phyloP scores from a whole-genome alignment of 92 coral and sea anemone species.

The Ricordea florida region DNA sequence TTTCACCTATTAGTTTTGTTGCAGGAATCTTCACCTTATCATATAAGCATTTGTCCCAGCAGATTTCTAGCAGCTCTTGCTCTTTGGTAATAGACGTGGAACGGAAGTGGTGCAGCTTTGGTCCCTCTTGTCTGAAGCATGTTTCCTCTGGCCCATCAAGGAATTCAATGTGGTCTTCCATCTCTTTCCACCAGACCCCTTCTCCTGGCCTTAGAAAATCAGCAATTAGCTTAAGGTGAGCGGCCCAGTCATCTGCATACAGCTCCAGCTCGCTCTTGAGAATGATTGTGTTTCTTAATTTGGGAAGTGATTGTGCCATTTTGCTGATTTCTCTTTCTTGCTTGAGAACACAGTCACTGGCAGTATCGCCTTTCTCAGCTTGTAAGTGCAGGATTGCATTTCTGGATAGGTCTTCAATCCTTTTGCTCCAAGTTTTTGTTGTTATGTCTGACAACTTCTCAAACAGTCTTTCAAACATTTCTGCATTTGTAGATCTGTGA shows the following conservation, averaged over 20 bases:
- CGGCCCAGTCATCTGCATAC: slow-evolving; percentile 62
- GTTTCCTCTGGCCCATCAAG: slow-evolving; percentile 62
- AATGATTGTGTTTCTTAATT: slow-evolving; percentile 21
- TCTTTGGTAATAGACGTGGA: slow-evolving; percentile 30
- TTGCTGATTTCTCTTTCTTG: slow-evolving; percentile 49
- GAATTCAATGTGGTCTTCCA: slow-evolving; percentile 50
- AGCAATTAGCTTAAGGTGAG: slow-evolving; percentile 44
- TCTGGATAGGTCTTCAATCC: slow-evolving; percentile 30
- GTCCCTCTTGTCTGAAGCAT: slow-evolving; percentile 28
- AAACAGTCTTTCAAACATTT: slow-evolving; percentile 49
- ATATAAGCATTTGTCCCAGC: slow-evolving; percentile 21
- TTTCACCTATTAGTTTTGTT: slow-evolving; percentile 7
- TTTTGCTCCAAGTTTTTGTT: slow-evolving; percentile 47
- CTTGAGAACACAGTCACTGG: background rate
- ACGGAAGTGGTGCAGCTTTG: slow-evolving; percentile 40
- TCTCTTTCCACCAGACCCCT: slow-evolving; percentile 66
- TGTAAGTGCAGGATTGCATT: slow-evolving; percentile 53
- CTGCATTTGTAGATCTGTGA: slow-evolving; percentile 48
- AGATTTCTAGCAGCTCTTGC: slow-evolving; percentile 17
- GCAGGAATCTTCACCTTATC: slow-evolving; percentile 39
- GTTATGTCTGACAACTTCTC: slow-evolving; percentile 50
- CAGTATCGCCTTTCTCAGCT: slow-evolving; percentile 28
- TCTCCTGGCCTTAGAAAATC: slow-evolving; percentile 57
- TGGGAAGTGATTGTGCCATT: slow-evolving; percentile 42
- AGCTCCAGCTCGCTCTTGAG: slow-evolving; percentile 12